Evolutionary conservation across 2,797 vertebrate genomes (phyloP).

Genomic region (Melanotaenia parkinsoni): DNA sequence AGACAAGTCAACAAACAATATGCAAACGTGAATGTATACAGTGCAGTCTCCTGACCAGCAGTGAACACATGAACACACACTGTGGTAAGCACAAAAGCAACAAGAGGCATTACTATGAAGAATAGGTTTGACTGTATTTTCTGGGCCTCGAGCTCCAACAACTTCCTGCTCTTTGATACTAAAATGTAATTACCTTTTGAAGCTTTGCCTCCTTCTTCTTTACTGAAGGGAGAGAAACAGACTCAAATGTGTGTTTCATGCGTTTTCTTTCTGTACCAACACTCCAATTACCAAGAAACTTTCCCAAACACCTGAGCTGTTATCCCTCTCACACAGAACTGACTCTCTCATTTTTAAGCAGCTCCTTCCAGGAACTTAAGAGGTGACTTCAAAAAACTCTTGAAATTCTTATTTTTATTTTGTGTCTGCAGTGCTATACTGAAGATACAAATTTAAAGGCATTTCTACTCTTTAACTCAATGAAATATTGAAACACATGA

Average conservation of each 20-base stretch:
- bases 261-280: conserved; percentile 69
- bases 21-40: conserved; percentile 60
- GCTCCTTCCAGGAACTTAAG: conserved; percentile 33
- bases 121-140: conserved; percentile 48
- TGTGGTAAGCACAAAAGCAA: conserved; percentile 3
- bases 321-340: conserved; percentile 61
- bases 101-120: conserved; percentile 24
- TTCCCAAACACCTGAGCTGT: conserved; percentile 73
- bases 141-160: conserved; percentile 53
- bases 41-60: conserved; percentile 34
- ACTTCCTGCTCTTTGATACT: conserved; percentile 69
- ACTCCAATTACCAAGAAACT: conserved; percentile 78
- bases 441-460: conserved; percentile 13
- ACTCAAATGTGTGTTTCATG: conserved; percentile 74
- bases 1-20: conserved; percentile 65
- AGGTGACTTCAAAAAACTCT: conserved; percentile 35
- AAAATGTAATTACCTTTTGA: conserved; percentile 78
- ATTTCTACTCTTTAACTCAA: not conserved
- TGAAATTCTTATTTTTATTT: conserved; percentile 3
- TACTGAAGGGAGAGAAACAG: conserved; percentile 51
- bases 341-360: conserved; percentile 23
- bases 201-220: conserved; percentile 55
- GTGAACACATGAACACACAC: conserved; percentile 32
- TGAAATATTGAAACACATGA: not conserved
- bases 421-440: not conserved